Base-by-base conservation (phyloP, 2,797 vertebrate species). In the Notolepis coatsorum region DNA sequence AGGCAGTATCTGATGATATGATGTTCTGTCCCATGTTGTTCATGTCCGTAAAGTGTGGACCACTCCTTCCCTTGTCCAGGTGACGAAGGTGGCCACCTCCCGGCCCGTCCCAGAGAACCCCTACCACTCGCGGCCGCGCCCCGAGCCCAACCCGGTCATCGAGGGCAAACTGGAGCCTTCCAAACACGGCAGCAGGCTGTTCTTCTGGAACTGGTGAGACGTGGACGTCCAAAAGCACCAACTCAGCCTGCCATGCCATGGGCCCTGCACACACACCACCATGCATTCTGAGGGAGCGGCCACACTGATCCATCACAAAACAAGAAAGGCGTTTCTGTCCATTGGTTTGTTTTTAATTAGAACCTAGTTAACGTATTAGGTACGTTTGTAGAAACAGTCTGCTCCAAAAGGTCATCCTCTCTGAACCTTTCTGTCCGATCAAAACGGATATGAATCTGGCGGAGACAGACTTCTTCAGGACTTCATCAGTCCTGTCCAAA, bases 71-170 rank as follows among this genome's bases (percentile, higher is more conserved):
- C 37, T 68, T 72, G 65, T 24, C 33, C 80, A 99, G 98, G 94
- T 98, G 80, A 99, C 98, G 1, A 99, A 99, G 92, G 97, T 99
- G 90, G 79, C 93, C 38, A 99, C 97, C 45, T 65, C 91, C 0
- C 92, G 97, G 30, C 89, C 97, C 49, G 3, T 95, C 27, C 97
- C 97, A 1, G 96, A 97, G 81, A 96, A 99, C 78, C 86, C 87
- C 1, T 97, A 95, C 85, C 94, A 95, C 63, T 98, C 97, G 60
- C 92, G 94, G 66, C 61, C 91, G 27, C 93, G 95, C 52, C 97
- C 98, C 0, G 92, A 96, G 75, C 93, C 96, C 68, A 98, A 94
- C 78, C 83, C 91, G 0, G 73, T 68, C 57, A 75, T 70, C 0
- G 93, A 97, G 61, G 94, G 88, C 27, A 93, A 96, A n/a, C 88